phyloP scores from a whole-genome alignment of 2,113 vertebrate genomes.

The Onychorhynchus coronatus region DNA sequence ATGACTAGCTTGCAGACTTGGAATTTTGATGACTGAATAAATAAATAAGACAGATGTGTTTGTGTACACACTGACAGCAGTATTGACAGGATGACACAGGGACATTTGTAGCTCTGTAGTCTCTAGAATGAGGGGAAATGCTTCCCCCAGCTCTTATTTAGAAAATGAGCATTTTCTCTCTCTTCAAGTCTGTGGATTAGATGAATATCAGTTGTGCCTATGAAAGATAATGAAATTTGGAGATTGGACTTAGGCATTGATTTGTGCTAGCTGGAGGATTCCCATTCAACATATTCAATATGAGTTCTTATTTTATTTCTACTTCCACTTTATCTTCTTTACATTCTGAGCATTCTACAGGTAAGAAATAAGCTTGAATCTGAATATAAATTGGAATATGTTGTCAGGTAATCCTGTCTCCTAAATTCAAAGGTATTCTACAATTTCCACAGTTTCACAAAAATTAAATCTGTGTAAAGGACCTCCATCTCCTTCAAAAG shows the following conservation, averaged over 20 bases:
- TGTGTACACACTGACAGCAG: neutral
- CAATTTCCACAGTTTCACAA: too few relatives aligned
- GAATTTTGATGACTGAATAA: conserved; percentile 58
- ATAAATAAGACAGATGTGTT: conserved; percentile 23
- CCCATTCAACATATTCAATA: neutral
- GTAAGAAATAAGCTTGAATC: neutral
- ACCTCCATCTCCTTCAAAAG: neutral
- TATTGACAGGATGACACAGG: neutral
- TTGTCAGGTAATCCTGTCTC: neutral
- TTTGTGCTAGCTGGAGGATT: neutral
- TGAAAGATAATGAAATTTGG: neutral
- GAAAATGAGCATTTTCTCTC: neutral
- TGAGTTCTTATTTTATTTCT: neutral
- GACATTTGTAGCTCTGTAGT: neutral
- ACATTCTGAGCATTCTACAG: neutral
- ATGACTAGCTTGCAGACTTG: conserved; percentile 45
- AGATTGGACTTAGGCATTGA: neutral
- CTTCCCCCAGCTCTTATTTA: neutral
- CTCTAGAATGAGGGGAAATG: neutral
- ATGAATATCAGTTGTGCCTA: neutral
- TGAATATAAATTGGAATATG: neutral
- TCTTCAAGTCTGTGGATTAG: neutral
- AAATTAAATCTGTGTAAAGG: neutral
- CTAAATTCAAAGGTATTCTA: neutral
- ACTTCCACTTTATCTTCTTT: neutral